phyloP scores from a whole-genome alignment of 2,113 vertebrate species.

The Xiphorhynchus elegans region DNA sequence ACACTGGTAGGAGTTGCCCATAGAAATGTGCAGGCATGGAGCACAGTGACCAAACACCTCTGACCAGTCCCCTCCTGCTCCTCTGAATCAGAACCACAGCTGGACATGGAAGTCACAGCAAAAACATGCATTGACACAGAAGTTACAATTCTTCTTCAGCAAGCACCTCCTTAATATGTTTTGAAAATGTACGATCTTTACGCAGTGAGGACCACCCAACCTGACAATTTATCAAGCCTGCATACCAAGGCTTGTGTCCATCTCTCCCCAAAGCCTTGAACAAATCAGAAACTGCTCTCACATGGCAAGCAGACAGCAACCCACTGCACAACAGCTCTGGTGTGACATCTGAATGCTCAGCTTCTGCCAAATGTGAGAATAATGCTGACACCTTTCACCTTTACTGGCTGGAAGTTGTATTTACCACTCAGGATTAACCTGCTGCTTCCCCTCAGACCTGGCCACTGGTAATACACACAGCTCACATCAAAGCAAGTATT shows the following conservation, averaged over 20 bases:
- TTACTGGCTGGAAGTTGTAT: neutral
- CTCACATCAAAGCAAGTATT: neutral
- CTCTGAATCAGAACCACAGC: neutral
- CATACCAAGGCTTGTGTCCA: neutral
- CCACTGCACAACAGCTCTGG: neutral
- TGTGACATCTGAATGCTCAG: neutral
- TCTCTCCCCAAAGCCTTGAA: neutral
- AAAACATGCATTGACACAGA: neutral
- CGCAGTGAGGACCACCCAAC: accelerated
- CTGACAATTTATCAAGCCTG: neutral
- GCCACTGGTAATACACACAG: neutral
- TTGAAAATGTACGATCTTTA: neutral
- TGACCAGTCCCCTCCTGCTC: neutral
- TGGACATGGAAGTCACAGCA: neutral
- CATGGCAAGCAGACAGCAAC: neutral
- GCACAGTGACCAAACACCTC: neutral
- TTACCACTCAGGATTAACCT: neutral
- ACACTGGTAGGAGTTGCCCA: neutral
- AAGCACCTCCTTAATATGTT: neutral
- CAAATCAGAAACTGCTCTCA: neutral
- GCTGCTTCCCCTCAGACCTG: neutral
- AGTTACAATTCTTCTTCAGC: neutral
- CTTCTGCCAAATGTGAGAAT: neutral
- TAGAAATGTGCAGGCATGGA: neutral
- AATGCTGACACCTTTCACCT: neutral